These are phyloP conservation scores for Lypha dubia DNA, from an alignment of 2,888 invertebrate species.

Conservation along the genomic window DNA sequence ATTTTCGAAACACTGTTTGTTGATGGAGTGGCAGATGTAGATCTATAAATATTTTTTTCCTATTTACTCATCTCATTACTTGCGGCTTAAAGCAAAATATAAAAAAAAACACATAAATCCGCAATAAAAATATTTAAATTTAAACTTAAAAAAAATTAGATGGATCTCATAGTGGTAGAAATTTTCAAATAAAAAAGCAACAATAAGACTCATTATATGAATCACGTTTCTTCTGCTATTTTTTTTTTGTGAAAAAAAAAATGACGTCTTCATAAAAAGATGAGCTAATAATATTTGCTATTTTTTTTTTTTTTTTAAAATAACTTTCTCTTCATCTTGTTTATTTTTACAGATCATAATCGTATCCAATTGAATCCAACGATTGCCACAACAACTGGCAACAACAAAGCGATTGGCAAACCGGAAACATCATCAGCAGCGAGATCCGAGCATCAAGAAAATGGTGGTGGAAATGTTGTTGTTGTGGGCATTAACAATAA, in stretches of 20 bases:
- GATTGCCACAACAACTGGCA: constrained; percentile 59
- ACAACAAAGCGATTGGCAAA: constrained; percentile 64
- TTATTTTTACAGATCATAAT: constrained; percentile 74
- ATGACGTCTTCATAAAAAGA: constrained; percentile 13
- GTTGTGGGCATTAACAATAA: constrained; percentile 67
- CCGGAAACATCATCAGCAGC: constrained; percentile 64
- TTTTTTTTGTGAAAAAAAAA: constrained; percentile 8
- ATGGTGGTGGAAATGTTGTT: constrained; percentile 46
- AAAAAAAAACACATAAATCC: not conserved
- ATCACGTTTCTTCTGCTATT: constrained; percentile 55
- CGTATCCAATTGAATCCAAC: constrained; percentile 69
- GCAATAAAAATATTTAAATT: constrained; percentile 18
- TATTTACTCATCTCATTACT: constrained; percentile 31
- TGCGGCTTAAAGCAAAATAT: constrained; percentile 1
- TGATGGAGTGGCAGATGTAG: not conserved
- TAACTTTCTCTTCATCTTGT: constrained; percentile 52
- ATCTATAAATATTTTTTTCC: not conserved
- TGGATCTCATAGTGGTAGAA: constrained; percentile 46
- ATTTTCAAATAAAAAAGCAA: constrained; percentile 24
- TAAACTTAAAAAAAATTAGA: constrained; percentile 34
- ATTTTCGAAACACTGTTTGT: too few relatives aligned
- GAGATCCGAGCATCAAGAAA: constrained; percentile 70
- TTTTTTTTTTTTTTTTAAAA: constrained; percentile 9
- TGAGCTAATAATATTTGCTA: constrained; percentile 7
- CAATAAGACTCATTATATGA: constrained; percentile 40